A percentile compares a stretch with the other conserved stretches of the same genome.
These are phyloP conservation scores for Potamilus streckersoni DNA, from an alignment of 1,140 invertebrate genomes.

Conservation along the genomic window DNA sequence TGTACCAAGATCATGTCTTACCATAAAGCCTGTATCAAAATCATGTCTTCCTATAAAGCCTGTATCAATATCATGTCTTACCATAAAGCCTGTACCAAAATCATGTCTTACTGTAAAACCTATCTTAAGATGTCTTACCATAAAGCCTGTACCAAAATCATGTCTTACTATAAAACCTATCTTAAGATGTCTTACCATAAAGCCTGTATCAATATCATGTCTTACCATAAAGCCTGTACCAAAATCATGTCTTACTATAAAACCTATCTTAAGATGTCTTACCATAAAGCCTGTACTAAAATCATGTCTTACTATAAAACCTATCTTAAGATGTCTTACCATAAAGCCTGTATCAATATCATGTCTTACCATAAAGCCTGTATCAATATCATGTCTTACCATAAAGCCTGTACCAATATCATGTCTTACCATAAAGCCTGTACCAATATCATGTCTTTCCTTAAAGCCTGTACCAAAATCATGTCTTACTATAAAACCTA, in stretches of 20 bases:
- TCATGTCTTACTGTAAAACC: not conserved
- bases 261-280: too few relatives aligned
- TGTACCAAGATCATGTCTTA: not conserved
- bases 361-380: not conserved
- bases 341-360: too few relatives aligned
- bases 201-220: too few relatives aligned
- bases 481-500: too few relatives aligned
- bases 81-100: too few relatives aligned
- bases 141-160: constrained; percentile 98
- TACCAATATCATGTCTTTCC: too few relatives aligned
- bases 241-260: too few relatives aligned
- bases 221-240: too few relatives aligned
- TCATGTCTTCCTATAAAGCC: constrained; percentile 76
- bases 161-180: constrained; percentile 70
- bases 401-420: constrained; percentile 97
- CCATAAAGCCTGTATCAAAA: constrained; percentile 95
- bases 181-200: too few relatives aligned
- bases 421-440: constrained; percentile 73
- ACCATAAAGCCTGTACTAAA: constrained; percentile 4
- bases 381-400: not conserved
- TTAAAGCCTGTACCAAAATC: too few relatives aligned
- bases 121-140: not conserved
- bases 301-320: not conserved
- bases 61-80: too few relatives aligned
- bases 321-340: too few relatives aligned